These are phyloP conservation scores for Ceryle rudis DNA, from an alignment of 2,797 vertebrate genomes.

Conservation along the genomic window DNA sequence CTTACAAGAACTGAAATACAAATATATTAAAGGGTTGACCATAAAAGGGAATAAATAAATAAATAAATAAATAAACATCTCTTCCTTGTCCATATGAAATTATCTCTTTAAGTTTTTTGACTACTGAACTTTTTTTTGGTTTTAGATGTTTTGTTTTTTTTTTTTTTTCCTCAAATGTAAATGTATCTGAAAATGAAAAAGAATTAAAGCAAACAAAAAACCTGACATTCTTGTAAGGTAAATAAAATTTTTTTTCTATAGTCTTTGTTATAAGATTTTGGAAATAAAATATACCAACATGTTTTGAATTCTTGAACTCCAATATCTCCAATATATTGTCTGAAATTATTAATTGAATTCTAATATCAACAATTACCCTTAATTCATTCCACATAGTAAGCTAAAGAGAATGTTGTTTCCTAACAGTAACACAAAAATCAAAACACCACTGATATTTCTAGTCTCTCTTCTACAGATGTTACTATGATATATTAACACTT, in stretches of 20 bases:
- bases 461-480: neutral
- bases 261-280: neutral
- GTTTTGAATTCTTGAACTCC: neutral
- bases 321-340: neutral
- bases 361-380: neutral
- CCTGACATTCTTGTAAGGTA: neutral
- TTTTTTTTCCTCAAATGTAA: neutral
- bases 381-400: rapidly evolving
- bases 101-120: neutral
- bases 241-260: neutral
- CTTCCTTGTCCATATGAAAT: neutral
- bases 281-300: neutral
- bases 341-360: neutral
- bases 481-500: neutral
- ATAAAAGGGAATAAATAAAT: neutral
- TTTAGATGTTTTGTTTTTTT: neutral
- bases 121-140: neutral
- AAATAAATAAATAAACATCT: rapidly evolving
- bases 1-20: neutral
- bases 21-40: neutral
- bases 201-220: neutral
- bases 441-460: neutral
- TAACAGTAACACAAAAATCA: neutral
- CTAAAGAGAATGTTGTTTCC: neutral
- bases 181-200: neutral